Evolutionary conservation across 2,113 vertebrate genomes (phyloP).

Genomic region (Thamnaconus septentrionalis): DNA sequence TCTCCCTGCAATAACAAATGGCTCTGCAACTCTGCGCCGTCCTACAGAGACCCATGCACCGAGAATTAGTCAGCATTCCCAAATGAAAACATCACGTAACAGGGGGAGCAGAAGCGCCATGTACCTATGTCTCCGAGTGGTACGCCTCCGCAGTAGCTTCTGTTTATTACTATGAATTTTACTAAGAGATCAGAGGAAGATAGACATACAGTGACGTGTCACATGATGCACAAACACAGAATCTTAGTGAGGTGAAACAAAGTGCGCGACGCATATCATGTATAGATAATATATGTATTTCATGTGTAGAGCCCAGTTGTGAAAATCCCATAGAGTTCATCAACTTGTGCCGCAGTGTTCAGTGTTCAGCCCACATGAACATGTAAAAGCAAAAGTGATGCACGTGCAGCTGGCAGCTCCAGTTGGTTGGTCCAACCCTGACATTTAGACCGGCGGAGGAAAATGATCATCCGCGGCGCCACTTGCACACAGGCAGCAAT

Average conservation of each 20-base stretch:
- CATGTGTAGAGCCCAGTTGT: too few relatives aligned
- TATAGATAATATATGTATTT: too few relatives aligned
- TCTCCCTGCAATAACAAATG: slow-evolving; percentile 14
- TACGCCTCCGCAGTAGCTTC: slow-evolving; percentile 91
- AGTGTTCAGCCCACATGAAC: background rate
- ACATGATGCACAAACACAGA: slow-evolving; percentile 34
- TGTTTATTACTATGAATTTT: slow-evolving; percentile 89
- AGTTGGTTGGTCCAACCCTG: slow-evolving; percentile 30
- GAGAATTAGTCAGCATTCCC: slow-evolving; percentile 89
- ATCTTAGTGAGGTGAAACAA: too few relatives aligned
- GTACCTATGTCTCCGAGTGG: slow-evolving; percentile 90
- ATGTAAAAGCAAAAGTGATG: slow-evolving; percentile 9
- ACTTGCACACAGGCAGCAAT: slow-evolving; percentile 50
- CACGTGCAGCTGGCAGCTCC: background rate
- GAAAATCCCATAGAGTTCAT: too few relatives aligned
- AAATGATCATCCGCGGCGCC: slow-evolving; percentile 46
- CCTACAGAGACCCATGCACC: slow-evolving; percentile 82
- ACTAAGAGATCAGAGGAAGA: slow-evolving; percentile 90
- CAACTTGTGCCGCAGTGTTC: too few relatives aligned
- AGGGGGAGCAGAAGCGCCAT: slow-evolving; percentile 76
- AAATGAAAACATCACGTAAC: slow-evolving; percentile 75
- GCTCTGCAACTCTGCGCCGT: slow-evolving; percentile 33
- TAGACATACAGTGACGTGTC: slow-evolving; percentile 75
- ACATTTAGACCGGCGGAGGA: slow-evolving; percentile 51
- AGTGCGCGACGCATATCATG: too few relatives aligned